Conservation (phyloP, 2,888 invertebrate genomes). For the Bellardia bayeri region DNA sequence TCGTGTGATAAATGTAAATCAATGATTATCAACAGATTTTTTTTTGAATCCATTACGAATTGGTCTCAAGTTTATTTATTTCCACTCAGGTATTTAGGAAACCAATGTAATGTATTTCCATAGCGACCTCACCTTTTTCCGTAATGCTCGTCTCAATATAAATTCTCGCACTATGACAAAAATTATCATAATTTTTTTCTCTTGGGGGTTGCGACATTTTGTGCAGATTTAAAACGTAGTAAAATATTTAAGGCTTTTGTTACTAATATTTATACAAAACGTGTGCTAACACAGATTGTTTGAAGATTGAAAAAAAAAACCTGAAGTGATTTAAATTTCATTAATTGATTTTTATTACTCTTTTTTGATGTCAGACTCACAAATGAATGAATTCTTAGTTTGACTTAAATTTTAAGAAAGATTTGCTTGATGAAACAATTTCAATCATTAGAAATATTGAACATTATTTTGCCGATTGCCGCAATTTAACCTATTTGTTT, state of each 20-base stretch:
- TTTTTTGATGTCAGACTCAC: constrained; percentile 14
- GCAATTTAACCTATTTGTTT: too few relatives aligned
- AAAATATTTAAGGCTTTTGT: background rate
- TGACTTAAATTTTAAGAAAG: too few relatives aligned
- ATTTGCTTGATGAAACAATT: too few relatives aligned
- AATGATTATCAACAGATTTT: too few relatives aligned
- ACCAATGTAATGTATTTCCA: background rate
- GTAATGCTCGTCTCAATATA: background rate
- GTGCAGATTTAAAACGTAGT: constrained; percentile 15
- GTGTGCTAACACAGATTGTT: background rate
- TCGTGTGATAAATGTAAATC: too few relatives aligned
- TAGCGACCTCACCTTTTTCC: background rate
- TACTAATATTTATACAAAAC: constrained; percentile 21
- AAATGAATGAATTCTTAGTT: background rate
- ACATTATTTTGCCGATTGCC: too few relatives aligned
- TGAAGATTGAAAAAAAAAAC: constrained; percentile 33
- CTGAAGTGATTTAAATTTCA: constrained; percentile 59
- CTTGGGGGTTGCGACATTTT: background rate
- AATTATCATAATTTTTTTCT: background rate
- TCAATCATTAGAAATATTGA: too few relatives aligned
- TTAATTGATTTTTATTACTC: constrained; percentile 67
- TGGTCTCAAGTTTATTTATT: too few relatives aligned
- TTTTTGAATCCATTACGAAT: too few relatives aligned
- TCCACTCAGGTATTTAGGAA: too few relatives aligned
- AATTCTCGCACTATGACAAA: background rate